phyloP scores from a whole-genome alignment of 2,797 vertebrate species.

The Epinephelus awoara region DNA sequence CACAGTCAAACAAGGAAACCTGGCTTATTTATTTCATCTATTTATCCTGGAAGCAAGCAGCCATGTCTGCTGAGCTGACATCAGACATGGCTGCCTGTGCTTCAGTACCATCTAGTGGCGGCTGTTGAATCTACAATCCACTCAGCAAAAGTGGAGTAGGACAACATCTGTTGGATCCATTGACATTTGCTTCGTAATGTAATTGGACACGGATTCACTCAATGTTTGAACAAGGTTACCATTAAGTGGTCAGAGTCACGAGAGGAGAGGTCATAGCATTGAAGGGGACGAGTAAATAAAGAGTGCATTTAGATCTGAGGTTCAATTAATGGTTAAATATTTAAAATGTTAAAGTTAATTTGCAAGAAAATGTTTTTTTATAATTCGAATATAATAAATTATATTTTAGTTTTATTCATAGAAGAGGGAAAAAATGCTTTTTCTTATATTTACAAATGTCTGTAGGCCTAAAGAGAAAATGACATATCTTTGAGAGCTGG shows the following conservation, averaged over 20 bases:
- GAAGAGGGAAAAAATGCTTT: background rate
- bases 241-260: slow-evolving; percentile 57
- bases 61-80: slow-evolving; percentile 15
- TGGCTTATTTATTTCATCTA: slow-evolving; percentile 28
- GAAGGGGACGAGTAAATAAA: slow-evolving; percentile 31
- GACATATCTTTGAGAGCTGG: slow-evolving; percentile 54
- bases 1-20: slow-evolving; percentile 25
- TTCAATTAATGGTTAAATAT: background rate
- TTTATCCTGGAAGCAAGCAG: slow-evolving; percentile 20
- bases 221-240: slow-evolving; percentile 61
- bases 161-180: slow-evolving; percentile 75
- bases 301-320: slow-evolving; percentile 2
- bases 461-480: slow-evolving; percentile 24
- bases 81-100: slow-evolving; percentile 5
- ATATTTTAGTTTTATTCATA: background rate
- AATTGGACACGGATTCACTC: slow-evolving; percentile 75
- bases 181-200: slow-evolving; percentile 74
- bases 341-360: background rate
- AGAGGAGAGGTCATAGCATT: slow-evolving; percentile 25
- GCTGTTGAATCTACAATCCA: background rate
- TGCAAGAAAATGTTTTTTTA: background rate
- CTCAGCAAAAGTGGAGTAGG: slow-evolving; percentile 12
- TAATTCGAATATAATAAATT: background rate
- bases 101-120: slow-evolving; percentile 72
- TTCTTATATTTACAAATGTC: slow-evolving; percentile 17